phyloP scores from a whole-genome alignment of 2,113 vertebrate species.

The Tenebrosternarchus preto region DNA sequence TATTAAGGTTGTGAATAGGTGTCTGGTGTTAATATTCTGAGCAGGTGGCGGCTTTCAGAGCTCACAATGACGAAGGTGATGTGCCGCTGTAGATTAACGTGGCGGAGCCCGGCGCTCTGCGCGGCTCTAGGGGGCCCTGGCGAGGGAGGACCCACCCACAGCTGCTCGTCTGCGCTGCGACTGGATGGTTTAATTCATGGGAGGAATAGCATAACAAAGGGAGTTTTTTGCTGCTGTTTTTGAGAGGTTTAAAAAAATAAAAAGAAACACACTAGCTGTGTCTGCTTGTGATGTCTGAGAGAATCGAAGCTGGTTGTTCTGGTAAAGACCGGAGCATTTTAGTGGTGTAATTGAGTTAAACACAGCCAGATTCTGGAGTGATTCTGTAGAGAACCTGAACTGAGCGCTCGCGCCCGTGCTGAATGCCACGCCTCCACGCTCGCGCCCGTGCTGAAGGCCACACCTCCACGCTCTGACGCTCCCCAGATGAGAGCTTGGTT shows the following conservation, averaged over 20 bases:
- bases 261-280: not conserved
- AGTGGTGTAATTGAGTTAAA: not conserved
- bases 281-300: not conserved
- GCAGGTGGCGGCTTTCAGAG: constrained; percentile 7
- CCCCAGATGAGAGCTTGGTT: constrained; percentile 26
- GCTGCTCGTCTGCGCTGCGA: not conserved
- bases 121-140: not conserved
- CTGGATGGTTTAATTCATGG: not conserved
- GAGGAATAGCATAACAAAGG: not conserved
- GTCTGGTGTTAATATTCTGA: constrained; percentile 54
- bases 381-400: too few relatives aligned
- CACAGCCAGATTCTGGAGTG: not conserved
- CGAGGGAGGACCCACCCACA: not conserved
- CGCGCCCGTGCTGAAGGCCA: too few relatives aligned
- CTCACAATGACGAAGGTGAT: constrained; percentile 43
- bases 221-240: not conserved
- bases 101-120: not conserved
- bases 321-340: too few relatives aligned
- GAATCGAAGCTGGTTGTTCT: not conserved
- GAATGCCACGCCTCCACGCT: too few relatives aligned
- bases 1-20: constrained; percentile 40
- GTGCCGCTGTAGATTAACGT: constrained; percentile 20
- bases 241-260: too few relatives aligned
- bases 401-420: too few relatives aligned
- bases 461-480: not conserved